A percentile compares a stretch with the other conserved stretches of the same genome.
These are phyloP conservation scores for Drosophila neonasuta DNA, from an alignment of 2,888 invertebrate genomes.

Conservation along the genomic window DNA sequence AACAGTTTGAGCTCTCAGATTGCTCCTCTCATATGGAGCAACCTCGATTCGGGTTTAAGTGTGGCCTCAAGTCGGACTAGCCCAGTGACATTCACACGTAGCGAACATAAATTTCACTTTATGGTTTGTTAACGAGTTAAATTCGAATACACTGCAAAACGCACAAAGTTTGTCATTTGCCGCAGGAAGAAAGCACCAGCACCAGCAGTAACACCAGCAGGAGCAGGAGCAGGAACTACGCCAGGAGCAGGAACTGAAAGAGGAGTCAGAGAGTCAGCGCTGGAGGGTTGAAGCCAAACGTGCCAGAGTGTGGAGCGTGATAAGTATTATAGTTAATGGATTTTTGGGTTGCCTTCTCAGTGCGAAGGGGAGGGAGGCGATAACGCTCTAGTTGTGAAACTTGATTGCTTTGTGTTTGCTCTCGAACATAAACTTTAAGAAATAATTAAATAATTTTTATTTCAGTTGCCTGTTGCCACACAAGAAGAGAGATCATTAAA, in stretches of 20 bases:
- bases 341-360: constrained; percentile 37
- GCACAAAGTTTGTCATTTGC: constrained; percentile 71
- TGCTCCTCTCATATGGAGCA: constrained; percentile 15
- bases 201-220: not conserved
- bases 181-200: constrained; percentile 42
- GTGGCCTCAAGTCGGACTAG: constrained; percentile 1
- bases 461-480: not conserved
- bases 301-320: constrained; percentile 68
- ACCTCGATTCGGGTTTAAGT: constrained; percentile 2
- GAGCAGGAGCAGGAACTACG: not conserved
- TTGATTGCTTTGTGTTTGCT: constrained; percentile 33
- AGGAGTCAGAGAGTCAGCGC: constrained; percentile 1
- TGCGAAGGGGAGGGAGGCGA: constrained; percentile 1
- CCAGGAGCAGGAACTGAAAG: not conserved
- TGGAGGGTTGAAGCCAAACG: constrained; percentile 34
- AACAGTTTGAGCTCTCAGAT: constrained; percentile 47
- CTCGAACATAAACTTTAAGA: constrained; percentile 21
- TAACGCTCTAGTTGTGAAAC: constrained; percentile 36
- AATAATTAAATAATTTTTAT: constrained; percentile 9
- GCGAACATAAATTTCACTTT: constrained; percentile 72
- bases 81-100: constrained; percentile 63
- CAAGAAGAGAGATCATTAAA: not conserved
- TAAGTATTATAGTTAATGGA: constrained; percentile 73
- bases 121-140: constrained; percentile 75
- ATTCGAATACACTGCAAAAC: constrained; percentile 68